phyloP scores from a whole-genome alignment of 1,140 invertebrate species.

The Brachionus paranguensis region DNA sequence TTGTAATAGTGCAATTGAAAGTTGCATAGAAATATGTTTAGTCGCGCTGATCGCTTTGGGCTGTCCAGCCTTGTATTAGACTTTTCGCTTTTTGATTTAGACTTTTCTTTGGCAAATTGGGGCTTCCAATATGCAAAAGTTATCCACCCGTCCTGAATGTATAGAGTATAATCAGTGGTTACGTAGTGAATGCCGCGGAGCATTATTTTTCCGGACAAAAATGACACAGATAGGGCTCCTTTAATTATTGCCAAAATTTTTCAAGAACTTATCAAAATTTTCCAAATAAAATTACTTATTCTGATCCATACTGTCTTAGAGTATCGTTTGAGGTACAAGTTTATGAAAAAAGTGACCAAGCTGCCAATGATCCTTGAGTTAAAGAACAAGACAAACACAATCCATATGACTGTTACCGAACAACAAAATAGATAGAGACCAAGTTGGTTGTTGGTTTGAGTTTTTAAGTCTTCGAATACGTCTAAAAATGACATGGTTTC shows the following conservation, averaged over 20 bases:
- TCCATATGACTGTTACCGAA: conserved; percentile 67
- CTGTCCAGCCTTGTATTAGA: not conserved
- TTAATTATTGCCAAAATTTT: conserved; percentile 42
- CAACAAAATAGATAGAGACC: conserved; percentile 35
- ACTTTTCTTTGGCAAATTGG: conserved; percentile 87
- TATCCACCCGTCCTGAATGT: conserved; percentile 91
- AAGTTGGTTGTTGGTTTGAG: conserved; percentile 31
- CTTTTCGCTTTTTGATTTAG: conserved; percentile 58
- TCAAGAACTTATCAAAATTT: conserved; percentile 34
- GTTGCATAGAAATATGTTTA: conserved; percentile 4
- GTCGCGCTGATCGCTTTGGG: not conserved
- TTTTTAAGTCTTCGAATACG: conserved; percentile 18
- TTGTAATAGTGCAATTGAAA: conserved; percentile 40
- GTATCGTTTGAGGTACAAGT: conserved; percentile 65
- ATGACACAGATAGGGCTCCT: conserved; percentile 86
- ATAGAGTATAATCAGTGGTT: conserved; percentile 83
- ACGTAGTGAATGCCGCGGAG: conserved; percentile 90
- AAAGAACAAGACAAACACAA: conserved; percentile 88
- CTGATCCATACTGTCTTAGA: conserved; percentile 77
- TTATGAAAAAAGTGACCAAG: conserved; percentile 78
- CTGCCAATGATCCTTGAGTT: conserved; percentile 84
- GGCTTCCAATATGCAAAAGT: conserved; percentile 93
- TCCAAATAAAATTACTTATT: conserved; percentile 61
- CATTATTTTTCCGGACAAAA: conserved; percentile 95
- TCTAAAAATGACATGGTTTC: conserved; percentile 6